A percentile compares a stretch with the other conserved stretches of the same genome.
Evolutionary conservation across 2,113 vertebrate species (phyloP).

Genomic region (Corythornis madagascariensis): DNA sequence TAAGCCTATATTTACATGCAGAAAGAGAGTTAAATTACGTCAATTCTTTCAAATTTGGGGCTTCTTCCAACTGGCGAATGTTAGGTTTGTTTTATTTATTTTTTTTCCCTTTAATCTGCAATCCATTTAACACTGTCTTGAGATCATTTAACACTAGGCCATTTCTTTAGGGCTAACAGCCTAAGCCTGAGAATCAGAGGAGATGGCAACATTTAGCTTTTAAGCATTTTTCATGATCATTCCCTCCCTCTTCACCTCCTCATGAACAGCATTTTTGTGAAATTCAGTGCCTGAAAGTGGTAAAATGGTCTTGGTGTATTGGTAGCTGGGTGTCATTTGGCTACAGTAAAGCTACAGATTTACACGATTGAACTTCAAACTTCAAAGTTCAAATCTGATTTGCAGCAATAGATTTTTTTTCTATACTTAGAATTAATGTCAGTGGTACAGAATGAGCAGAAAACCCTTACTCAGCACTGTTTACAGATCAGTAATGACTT

Average conservation of each 20-base stretch:
- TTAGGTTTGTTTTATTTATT: neutral
- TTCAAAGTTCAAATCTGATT: neutral
- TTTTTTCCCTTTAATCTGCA: neutral
- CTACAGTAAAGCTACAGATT: neutral
- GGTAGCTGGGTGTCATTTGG: neutral
- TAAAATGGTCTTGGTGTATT: neutral
- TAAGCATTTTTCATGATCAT: neutral
- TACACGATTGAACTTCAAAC: neutral
- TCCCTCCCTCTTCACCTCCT: neutral
- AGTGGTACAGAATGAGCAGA: neutral
- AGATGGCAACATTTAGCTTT: constrained; percentile 30
- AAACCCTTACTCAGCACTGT: neutral
- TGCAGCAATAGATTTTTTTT: neutral
- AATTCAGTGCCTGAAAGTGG: neutral
- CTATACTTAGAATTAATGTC: neutral
- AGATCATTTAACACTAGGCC: constrained; percentile 14
- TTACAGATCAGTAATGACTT: neutral
- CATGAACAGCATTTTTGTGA: constrained; percentile 18
- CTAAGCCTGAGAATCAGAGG: neutral
- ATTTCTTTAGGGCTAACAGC: neutral
- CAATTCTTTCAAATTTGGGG: neutral
- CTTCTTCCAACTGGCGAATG: neutral
- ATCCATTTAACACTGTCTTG: neutral
- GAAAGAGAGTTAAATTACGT: neutral
- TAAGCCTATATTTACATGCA: neutral